Percentiles rank a stretch among this genome's conserved stretches.
phyloP scores from a whole-genome alignment of 92 coral and sea anemone genomes.

The Hydrozoanthus gracilis region DNA sequence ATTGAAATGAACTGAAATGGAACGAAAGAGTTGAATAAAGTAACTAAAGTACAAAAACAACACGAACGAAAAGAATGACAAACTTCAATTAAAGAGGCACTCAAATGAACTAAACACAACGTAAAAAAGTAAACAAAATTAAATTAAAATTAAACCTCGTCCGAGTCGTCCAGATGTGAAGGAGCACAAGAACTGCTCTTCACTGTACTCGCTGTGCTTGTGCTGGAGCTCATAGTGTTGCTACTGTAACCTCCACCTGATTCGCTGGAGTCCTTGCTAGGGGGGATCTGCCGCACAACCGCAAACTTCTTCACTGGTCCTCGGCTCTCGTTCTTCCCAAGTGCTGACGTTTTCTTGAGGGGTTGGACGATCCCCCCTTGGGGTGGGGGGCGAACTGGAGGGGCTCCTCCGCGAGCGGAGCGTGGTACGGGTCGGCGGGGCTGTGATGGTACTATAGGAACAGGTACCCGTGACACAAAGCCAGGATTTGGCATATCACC shows the following conservation, averaged over 20 bases:
- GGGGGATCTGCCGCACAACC: slow-evolving; percentile 92
- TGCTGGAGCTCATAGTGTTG: slow-evolving; percentile 91
- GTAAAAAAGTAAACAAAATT: slow-evolving; percentile 25
- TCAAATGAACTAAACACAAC: slow-evolving; percentile 1
- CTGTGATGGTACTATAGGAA: slow-evolving; percentile 89
- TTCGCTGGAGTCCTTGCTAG: slow-evolving; percentile 75
- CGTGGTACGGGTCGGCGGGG: slow-evolving; percentile 88
- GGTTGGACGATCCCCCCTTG: slow-evolving; percentile 88
- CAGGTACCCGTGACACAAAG: slow-evolving; percentile 75
- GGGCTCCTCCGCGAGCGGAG: slow-evolving; percentile 65
- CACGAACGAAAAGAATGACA: not conserved
- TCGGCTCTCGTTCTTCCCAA: slow-evolving; percentile 80
- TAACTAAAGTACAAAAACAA: not conserved
- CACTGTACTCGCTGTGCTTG: slow-evolving; percentile 97
- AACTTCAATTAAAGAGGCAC: not conserved
- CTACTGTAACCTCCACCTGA: slow-evolving; percentile 82
- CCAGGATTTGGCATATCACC: slow-evolving; percentile 74
- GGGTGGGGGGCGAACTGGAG: slow-evolving; percentile 70
- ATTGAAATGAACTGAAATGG: slow-evolving; percentile 18
- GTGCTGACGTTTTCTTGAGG: slow-evolving; percentile 86
- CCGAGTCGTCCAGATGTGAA: slow-evolving; percentile 80
- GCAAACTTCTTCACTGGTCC: slow-evolving; percentile 96
- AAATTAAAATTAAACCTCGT: slow-evolving; percentile 58
- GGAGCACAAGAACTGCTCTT: slow-evolving; percentile 96
- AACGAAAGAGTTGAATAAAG: slow-evolving; percentile 15